Base-by-base conservation (phyloP, 2,888 invertebrate genomes). In the Drosophila gaucha region DNA sequence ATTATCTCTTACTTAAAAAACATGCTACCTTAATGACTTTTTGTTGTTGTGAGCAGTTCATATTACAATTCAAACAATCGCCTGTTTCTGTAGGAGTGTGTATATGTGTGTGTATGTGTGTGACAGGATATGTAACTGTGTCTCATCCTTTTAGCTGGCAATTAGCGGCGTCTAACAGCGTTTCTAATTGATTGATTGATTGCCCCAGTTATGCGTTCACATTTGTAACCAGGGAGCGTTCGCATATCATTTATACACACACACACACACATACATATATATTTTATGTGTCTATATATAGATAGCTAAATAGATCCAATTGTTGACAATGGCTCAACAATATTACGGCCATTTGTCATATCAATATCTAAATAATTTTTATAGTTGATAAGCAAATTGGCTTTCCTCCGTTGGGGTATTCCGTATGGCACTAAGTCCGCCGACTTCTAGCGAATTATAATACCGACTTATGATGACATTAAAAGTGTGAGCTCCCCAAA, bases 181-280 rank as follows among this genome's bases (percentile, higher is more conserved):
- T 35, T 58, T 49, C 67, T 78, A 69, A 78, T 78, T 75, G 80
- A 77, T 77, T 74, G 67, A 77, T 77, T 74, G 67, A 64, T 54
- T 56, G 70, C 43, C 14, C 31, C 9, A 22, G 35, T 36, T 26
- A 35, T 41, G 31, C 52, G 43, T 35, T 9, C 56, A 38, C 44
- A n/a, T n/a, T n/a, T n/a, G n/a, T n/a, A n/a, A n/a, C n/a, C n/a
- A 38, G 43, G 66, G 36, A 30, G 36, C 31, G 59, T 41, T 35
- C 41, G 9, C 30, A 31, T 43, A n/a, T 41, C 49, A 26, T 26
- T 4, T n/a, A 39, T 6, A 22, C 10, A 24, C 14, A 2, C 16
- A 9, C 16, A 16, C 26, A 14, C 26, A 10, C 26, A 41, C 10
- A 24, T 3, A 22, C 14, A 20, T 33, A 22, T 31, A 28, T 2